phyloP scores from a whole-genome alignment of 2,797 vertebrate species.

The Muscicapa striata region DNA sequence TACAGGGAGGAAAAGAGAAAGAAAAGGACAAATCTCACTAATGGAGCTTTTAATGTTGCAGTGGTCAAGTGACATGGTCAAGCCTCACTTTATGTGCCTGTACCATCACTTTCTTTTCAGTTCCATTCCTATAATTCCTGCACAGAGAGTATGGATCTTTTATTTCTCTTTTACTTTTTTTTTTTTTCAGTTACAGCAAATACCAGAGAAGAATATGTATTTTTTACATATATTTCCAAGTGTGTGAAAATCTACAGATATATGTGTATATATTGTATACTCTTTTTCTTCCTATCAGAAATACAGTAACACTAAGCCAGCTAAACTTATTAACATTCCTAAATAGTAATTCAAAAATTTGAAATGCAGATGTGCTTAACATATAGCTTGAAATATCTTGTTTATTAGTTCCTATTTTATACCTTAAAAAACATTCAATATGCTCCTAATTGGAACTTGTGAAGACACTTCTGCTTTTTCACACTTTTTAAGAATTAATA shows the following conservation, averaged over 20 bases:
- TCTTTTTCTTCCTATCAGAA: not conserved
- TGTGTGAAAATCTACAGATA: not conserved
- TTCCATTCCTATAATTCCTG: not conserved
- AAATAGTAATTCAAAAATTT: not conserved
- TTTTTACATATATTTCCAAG: not conserved
- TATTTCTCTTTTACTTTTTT: fast-evolving
- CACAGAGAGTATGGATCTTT: not conserved
- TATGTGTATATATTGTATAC: not conserved
- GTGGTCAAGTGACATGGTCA: not conserved
- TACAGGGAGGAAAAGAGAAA: not conserved
- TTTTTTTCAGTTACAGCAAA: not conserved
- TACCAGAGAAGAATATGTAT: not conserved
- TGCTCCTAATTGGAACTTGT: not conserved
- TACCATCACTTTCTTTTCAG: not conserved
- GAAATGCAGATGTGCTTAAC: not conserved
- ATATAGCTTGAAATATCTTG: not conserved
- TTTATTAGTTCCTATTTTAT: not conserved
- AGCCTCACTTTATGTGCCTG: not conserved
- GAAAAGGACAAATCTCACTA: not conserved
- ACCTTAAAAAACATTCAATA: not conserved
- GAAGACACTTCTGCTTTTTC: not conserved
- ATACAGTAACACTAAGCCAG: not conserved
- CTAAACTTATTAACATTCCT: not conserved
- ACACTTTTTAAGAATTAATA: not conserved
- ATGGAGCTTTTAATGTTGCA: not conserved